A percentile compares a stretch with the other conserved stretches of the same genome.
phyloP scores from a whole-genome alignment of 2,888 invertebrate species.

The Villa cingulata region DNA sequence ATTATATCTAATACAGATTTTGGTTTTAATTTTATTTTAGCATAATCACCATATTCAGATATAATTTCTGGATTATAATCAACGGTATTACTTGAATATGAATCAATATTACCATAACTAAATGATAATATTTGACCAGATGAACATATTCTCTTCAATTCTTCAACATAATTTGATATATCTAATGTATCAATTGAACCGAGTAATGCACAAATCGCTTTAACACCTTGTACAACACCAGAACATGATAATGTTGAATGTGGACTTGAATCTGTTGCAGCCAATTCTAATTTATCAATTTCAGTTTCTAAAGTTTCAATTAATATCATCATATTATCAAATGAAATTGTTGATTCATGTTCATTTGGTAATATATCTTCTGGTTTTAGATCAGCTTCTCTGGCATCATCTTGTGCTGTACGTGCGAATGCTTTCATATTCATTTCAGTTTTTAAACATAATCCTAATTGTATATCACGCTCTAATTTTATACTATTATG shows the following conservation, averaged over 20 bases:
- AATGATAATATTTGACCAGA: conserved; percentile 25
- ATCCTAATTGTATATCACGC: conserved; percentile 62
- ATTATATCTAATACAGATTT: conserved; percentile 48
- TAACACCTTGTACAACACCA: conserved; percentile 79
- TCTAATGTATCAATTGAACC: conserved; percentile 82
- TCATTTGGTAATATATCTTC: conserved; percentile 71
- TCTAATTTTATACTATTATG: conserved; percentile 88
- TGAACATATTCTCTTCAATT: conserved; percentile 28
- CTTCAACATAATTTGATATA: conserved; percentile 60
- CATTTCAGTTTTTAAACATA: conserved; percentile 51
- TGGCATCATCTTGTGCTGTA: conserved; percentile 67
- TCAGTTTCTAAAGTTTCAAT: conserved; percentile 73
- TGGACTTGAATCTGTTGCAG: conserved; percentile 43
- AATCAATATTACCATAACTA: not conserved
- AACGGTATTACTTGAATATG: conserved; percentile 2
- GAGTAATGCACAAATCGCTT: conserved; percentile 79
- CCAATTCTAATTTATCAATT: conserved; percentile 58
- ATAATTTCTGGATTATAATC: conserved; percentile 46
- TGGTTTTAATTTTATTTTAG: conserved; percentile 48
- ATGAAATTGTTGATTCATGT: conserved; percentile 57
- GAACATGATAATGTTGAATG: conserved; percentile 46
- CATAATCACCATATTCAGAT: conserved; percentile 54
- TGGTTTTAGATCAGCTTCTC: conserved; percentile 57
- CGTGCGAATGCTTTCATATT: conserved; percentile 59
- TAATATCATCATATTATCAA: conserved; percentile 72